A percentile compares a stretch with the other conserved stretches of the same genome.
These are phyloP conservation scores for Drosophila niveifrons DNA, from an alignment of 2,888 invertebrate genomes.

Conservation along the genomic window DNA sequence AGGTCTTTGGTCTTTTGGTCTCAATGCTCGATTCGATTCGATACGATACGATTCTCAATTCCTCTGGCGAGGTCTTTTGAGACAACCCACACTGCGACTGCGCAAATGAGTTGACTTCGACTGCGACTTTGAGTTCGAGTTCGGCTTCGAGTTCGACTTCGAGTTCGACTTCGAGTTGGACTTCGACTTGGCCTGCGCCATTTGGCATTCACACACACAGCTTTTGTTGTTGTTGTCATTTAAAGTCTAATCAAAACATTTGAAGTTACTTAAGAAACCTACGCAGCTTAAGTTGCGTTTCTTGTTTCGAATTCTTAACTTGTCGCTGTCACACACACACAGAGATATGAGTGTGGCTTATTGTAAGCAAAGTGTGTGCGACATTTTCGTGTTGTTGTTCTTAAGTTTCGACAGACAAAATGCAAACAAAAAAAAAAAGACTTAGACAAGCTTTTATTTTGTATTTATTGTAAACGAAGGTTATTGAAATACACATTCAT, in stretches of 20 bases:
- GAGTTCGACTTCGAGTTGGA: conserved; percentile 31
- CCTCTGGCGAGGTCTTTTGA: conserved; percentile 12
- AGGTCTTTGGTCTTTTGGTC: conserved; percentile 12
- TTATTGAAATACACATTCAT: conserved; percentile 4
- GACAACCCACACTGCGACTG: conserved; percentile 55
- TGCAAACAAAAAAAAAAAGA: background rate
- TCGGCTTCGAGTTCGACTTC: conserved; percentile 22
- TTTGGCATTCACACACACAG: conserved; percentile 68
- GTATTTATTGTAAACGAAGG: conserved; percentile 28
- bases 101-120: conserved; percentile 36
- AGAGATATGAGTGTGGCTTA: conserved; percentile 9
- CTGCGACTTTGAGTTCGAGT: conserved; percentile 23
- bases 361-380: conserved; percentile 55
- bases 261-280: conserved; percentile 81
- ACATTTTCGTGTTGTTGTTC: conserved; percentile 57
- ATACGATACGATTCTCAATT: conserved; percentile 8
- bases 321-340: conserved; percentile 57
- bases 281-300: conserved; percentile 82
- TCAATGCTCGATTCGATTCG: background rate
- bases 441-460: conserved; percentile 43
- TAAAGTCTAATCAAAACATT: conserved; percentile 81
- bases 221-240: conserved; percentile 67
- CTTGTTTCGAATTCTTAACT: conserved; percentile 79
- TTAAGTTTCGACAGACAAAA: conserved; percentile 25
- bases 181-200: conserved; percentile 50